These are phyloP conservation scores for Bombyx mandarina DNA, from an alignment of 1,140 invertebrate genomes.

Conservation along the genomic window DNA sequence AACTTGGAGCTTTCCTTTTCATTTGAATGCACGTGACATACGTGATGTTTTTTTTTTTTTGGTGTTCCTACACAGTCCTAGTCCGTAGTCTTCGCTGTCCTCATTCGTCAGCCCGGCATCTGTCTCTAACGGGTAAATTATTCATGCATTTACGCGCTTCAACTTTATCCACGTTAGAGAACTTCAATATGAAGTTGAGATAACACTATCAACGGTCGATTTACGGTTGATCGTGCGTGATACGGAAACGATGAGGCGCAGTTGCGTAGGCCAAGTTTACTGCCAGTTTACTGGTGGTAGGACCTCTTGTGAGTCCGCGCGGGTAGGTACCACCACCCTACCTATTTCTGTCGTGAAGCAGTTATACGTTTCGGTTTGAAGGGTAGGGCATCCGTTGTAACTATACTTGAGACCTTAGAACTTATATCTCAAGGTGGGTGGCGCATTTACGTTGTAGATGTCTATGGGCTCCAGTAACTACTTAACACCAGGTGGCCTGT, in stretches of 20 bases:
- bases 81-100: slow-evolving; percentile 38
- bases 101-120: slow-evolving; percentile 52
- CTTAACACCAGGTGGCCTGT: too few relatives aligned
- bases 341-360: too few relatives aligned
- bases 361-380: too few relatives aligned
- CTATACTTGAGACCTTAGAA: too few relatives aligned
- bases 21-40: slow-evolving; percentile 70
- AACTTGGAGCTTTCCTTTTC: slow-evolving; percentile 68
- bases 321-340: too few relatives aligned
- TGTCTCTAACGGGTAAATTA: slow-evolving; percentile 57
- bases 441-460: too few relatives aligned
- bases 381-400: too few relatives aligned
- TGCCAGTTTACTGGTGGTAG: too few relatives aligned
- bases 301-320: too few relatives aligned
- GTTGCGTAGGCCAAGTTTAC: slow-evolving; percentile 1
- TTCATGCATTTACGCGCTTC: slow-evolving; percentile 59
- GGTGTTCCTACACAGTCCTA: slow-evolving; percentile 54
- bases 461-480: too few relatives aligned
- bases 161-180: slow-evolving; percentile 35
- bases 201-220: slow-evolving; percentile 38
- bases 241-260: slow-evolving; percentile 25
- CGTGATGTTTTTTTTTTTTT: slow-evolving; percentile 53
- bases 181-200: slow-evolving; percentile 43
- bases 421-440: too few relatives aligned
- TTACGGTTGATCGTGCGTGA: slow-evolving; percentile 37